Conservation (phyloP, 2,113 vertebrate species). For the Alligator mississippiensis region DNA sequence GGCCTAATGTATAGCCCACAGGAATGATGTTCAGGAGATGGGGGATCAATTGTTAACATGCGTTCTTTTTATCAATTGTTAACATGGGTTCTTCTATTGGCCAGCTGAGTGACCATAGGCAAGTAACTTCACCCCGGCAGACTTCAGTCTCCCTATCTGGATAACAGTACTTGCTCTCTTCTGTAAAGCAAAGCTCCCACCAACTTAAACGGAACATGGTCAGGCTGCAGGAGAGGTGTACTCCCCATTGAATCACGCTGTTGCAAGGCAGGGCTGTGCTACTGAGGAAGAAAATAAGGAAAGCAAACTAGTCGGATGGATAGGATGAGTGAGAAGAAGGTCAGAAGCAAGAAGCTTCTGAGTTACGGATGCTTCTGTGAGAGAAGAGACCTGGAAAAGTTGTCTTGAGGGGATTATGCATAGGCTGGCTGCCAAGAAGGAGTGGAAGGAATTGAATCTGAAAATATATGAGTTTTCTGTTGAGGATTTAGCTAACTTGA, state of each 20-base stretch:
- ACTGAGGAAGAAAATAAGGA: not conserved
- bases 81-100: not conserved
- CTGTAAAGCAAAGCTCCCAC: too few species aligned
- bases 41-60: not conserved
- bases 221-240: too few species aligned
- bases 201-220: too few species aligned
- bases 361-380: not conserved
- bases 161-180: too few species aligned
- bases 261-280: too few species aligned
- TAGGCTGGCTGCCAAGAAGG: not conserved
- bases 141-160: too few species aligned
- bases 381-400: not conserved
- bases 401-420: not conserved
- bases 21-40: not conserved
- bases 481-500: not conserved
- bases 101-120: fast-evolving
- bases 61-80: not conserved
- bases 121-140: not conserved
- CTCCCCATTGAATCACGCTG: too few species aligned
- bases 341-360: not conserved
- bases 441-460: not conserved
- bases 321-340: not conserved
- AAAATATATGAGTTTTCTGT: not conserved
- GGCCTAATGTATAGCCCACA: fast-evolving
- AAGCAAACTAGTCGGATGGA: not conserved